A percentile compares a stretch with the other conserved stretches of the same genome.
Conservation (phyloP, 2,888 invertebrate species). For the Hyalella azteca region DNA sequence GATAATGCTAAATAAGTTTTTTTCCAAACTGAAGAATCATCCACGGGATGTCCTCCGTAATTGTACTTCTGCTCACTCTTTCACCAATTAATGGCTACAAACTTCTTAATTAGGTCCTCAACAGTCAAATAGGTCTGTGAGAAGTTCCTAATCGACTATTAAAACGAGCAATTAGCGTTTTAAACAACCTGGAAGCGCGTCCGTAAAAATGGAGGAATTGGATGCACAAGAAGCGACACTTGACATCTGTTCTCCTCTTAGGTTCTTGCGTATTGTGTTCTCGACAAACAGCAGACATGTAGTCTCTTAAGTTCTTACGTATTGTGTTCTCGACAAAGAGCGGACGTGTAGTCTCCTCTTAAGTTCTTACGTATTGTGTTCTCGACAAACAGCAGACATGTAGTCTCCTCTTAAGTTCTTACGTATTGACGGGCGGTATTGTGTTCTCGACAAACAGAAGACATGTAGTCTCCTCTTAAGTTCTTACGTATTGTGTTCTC, state of each 20-base stretch:
- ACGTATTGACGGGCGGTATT: too few species aligned
- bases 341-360: too few species aligned
- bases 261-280: neutral
- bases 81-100: neutral
- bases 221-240: slow-evolving; percentile 4
- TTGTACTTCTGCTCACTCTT: neutral
- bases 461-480: too few species aligned
- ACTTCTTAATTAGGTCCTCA: slow-evolving; percentile 13
- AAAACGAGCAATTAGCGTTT: neutral
- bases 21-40: too few species aligned
- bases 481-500: too few species aligned
- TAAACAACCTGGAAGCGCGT: neutral
- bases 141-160: slow-evolving; percentile 8
- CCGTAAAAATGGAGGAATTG: neutral
- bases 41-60: too few species aligned
- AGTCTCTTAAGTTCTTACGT: too few species aligned
- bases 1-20: too few species aligned
- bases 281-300: neutral
- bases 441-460: neutral
- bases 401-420: neutral
- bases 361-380: too few species aligned
- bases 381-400: neutral
- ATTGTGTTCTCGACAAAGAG: too few species aligned
- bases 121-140: neutral
- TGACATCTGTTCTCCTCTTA: neutral